These are phyloP conservation scores for Nymphalis c-album DNA, from an alignment of 2,888 invertebrate genomes.

Conservation along the genomic window DNA sequence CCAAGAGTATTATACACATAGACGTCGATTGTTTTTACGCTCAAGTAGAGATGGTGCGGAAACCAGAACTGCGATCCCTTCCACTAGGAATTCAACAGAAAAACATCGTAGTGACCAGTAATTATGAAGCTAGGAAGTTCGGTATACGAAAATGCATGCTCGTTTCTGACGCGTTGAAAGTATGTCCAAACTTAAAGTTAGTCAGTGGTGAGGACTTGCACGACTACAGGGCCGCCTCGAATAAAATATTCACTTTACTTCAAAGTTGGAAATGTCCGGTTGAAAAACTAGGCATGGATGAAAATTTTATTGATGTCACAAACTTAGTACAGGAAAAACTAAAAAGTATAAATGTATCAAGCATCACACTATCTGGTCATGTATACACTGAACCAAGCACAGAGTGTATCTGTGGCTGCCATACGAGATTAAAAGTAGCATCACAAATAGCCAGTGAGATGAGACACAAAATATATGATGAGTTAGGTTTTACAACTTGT, in stretches of 20 bases:
- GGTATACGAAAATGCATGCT: constrained; percentile 91
- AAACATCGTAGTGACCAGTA: constrained; percentile 91
- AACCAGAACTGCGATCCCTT: constrained; percentile 84
- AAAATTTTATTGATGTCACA: constrained; percentile 91
- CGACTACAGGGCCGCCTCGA: constrained; percentile 89
- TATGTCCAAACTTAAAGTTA: constrained; percentile 88
- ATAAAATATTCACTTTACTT: constrained; percentile 86
- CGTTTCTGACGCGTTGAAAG: constrained; percentile 86
- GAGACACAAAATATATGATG: constrained; percentile 84
- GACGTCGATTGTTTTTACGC: constrained; percentile 94
- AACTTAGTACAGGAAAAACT: constrained; percentile 81
- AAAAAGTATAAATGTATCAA: constrained; percentile 60
- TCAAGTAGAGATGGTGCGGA: constrained; percentile 90
- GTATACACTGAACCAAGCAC: constrained; percentile 79
- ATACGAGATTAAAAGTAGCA: constrained; percentile 84
- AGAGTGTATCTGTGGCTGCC: constrained; percentile 88
- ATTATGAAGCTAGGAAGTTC: constrained; percentile 88
- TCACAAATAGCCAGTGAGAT: constrained; percentile 89
- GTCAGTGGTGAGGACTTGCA: constrained; percentile 92
- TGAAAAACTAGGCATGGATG: constrained; percentile 92
- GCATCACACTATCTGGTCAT: constrained; percentile 78
- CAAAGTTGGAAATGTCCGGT: constrained; percentile 87
- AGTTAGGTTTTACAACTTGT: constrained; percentile 88
- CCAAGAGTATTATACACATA: constrained; percentile 87
- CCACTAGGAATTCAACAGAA: constrained; percentile 93